Percentiles rank a stretch among this genome's conserved stretches.
Evolutionary conservation across 2,113 vertebrate species (phyloP).

Genomic region (Centropristis striata): DNA sequence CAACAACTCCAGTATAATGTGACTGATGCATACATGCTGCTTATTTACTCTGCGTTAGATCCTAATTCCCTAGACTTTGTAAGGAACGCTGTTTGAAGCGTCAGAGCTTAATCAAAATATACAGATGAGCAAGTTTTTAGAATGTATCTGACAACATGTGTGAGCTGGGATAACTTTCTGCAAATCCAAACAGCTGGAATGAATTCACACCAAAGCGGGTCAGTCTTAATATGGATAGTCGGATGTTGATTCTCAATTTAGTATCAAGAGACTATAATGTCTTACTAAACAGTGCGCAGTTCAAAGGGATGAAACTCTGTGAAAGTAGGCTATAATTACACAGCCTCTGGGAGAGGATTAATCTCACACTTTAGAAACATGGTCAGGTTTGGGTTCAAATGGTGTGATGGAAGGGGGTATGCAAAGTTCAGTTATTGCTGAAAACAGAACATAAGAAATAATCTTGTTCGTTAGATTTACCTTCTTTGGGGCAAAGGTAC

Average conservation of each 20-base stretch:
- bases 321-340: background rate
- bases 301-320: background rate
- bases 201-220: conserved; percentile 30
- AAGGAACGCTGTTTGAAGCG: conserved; percentile 36
- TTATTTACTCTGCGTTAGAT: conserved; percentile 47
- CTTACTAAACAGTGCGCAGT: background rate
- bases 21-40: conserved; percentile 48
- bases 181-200: conserved; percentile 8
- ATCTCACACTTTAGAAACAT: background rate
- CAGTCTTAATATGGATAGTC: conserved; percentile 7
- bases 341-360: background rate
- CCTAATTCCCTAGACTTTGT: conserved; percentile 42
- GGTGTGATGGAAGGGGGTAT: background rate
- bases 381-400: background rate
- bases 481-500: conserved; percentile 92
- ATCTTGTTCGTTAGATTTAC: conserved; percentile 75
- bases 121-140: conserved; percentile 23
- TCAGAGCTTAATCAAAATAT: conserved; percentile 36
- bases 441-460: background rate
- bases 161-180: conserved; percentile 14
- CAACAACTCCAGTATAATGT: conserved; percentile 28
- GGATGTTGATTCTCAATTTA: conserved; percentile 10
- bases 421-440: background rate
- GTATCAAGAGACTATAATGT: background rate
- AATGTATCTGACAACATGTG: conserved; percentile 41